Percentiles rank a stretch among this genome's conserved stretches.
Evolutionary conservation across 2,888 invertebrate genomes (phyloP).

Genomic region (Hyposoter dolosus): DNA sequence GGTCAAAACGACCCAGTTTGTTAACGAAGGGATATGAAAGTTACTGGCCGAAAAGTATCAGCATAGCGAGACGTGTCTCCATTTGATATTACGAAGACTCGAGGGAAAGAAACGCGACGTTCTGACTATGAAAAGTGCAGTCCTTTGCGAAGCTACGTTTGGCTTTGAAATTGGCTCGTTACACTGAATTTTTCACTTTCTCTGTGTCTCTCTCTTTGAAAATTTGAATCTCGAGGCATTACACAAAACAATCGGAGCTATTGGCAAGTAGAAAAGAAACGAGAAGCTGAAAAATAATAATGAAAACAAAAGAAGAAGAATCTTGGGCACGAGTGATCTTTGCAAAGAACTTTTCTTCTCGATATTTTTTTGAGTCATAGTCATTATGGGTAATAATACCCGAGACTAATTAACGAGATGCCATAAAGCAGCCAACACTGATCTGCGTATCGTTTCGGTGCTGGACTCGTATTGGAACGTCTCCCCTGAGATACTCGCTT

Average conservation of each 20-base stretch:
- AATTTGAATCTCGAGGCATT: not conserved
- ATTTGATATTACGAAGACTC: not conserved
- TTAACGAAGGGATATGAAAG: not conserved
- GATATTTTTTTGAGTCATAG: not conserved
- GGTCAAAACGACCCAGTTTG: too few species aligned
- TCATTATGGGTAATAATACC: slow-evolving; percentile 16
- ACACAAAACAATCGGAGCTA: slow-evolving; percentile 22
- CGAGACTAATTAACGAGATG: slow-evolving; percentile 53
- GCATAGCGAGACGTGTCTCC: not conserved
- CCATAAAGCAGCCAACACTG: slow-evolving; percentile 7
- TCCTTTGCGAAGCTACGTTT: slow-evolving; percentile 2
- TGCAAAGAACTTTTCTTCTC: slow-evolving; percentile 16
- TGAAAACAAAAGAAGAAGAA: not conserved
- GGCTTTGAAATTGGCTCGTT: not conserved
- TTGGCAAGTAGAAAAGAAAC: slow-evolving; percentile 28
- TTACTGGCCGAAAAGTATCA: not conserved
- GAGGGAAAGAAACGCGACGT: not conserved
- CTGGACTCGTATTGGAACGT: slow-evolving; percentile 3
- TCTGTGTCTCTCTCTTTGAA: not conserved
- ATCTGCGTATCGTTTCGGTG: slow-evolving; percentile 46
- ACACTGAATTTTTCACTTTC: not conserved
- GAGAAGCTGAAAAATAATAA: not conserved
- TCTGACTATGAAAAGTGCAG: not conserved
- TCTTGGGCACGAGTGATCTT: not conserved
- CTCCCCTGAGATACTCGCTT: not conserved